Percentiles rank a stretch among this genome's conserved stretches.
Evolutionary conservation across 2,888 invertebrate species (phyloP).

Genomic region (Parelbella ahira): DNA sequence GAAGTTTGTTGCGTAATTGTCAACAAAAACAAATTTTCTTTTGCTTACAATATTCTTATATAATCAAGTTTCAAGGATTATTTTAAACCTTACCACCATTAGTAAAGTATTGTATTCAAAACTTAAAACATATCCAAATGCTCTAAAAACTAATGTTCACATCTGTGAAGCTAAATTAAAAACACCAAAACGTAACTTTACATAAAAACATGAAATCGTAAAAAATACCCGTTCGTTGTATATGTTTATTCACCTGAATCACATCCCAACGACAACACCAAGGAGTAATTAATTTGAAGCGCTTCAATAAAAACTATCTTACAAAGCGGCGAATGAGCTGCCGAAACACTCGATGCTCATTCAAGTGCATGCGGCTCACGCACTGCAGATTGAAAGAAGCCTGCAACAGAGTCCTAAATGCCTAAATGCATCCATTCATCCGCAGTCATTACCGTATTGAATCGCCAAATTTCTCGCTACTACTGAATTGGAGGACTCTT

Average conservation of each 20-base stretch:
- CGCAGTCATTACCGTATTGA: constrained; percentile 67
- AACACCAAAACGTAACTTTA: too few species aligned
- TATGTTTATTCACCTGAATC: neutral
- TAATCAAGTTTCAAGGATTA: too few species aligned
- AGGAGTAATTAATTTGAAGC: constrained; percentile 23
- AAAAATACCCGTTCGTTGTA: constrained; percentile 9
- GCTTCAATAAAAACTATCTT: constrained; percentile 25
- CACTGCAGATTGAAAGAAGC: constrained; percentile 37
- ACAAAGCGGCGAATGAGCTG: constrained; percentile 23
- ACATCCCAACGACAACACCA: constrained; percentile 17
- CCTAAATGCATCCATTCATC: constrained; percentile 59
- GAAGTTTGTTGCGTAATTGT: constrained; percentile 9
- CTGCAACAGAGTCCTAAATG: constrained; percentile 47
- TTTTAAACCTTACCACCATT: too few species aligned
- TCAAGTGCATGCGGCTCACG: constrained; percentile 27
- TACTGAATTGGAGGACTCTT: constrained; percentile 39
- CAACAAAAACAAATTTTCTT: neutral
- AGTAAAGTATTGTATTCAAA: too few species aligned
- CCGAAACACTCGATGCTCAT: constrained; percentile 29
- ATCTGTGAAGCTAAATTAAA: too few species aligned
- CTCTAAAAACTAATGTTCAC: too few species aligned
- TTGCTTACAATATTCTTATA: too few species aligned
- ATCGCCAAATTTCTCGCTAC: constrained; percentile 62
- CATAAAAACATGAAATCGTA: too few species aligned
- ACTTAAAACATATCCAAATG: too few species aligned